Evolutionary conservation across 1,140 invertebrate genomes (phyloP).

Genomic region (Melipona quadrifasciata): DNA sequence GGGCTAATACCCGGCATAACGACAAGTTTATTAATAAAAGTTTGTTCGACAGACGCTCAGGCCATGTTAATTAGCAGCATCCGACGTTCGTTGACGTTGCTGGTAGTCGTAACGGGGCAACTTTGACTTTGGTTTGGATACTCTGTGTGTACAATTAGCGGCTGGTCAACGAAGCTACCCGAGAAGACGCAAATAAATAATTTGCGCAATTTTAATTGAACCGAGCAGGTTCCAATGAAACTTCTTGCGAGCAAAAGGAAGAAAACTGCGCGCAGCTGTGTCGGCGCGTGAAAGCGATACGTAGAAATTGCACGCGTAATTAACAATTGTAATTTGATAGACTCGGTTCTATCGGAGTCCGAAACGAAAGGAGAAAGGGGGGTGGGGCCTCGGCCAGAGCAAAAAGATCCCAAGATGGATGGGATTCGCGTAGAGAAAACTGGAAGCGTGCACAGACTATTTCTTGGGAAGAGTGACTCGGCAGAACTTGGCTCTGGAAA

Average conservation of each 20-base stretch:
- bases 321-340: not conserved
- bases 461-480: not conserved
- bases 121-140: not conserved
- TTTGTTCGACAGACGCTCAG: not conserved
- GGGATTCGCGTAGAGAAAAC: not conserved
- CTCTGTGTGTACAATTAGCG: slow-evolving; percentile 22
- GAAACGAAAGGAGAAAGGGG: not conserved
- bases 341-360: not conserved
- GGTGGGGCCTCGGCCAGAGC: not conserved
- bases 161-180: not conserved
- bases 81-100: slow-evolving; percentile 16
- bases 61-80: slow-evolving; percentile 29
- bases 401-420: not conserved
- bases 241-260: not conserved
- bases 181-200: not conserved
- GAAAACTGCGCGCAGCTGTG: not conserved
- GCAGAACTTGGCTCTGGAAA: not conserved
- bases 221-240: not conserved
- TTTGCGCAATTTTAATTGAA: slow-evolving; percentile 22
- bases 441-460: no score
- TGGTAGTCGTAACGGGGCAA: not conserved
- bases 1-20: not conserved
- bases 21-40: slow-evolving; percentile 27
- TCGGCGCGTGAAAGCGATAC: not conserved
- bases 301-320: not conserved